Base-by-base conservation (phyloP, 2,113 vertebrate genomes). In the Notarius quadriscutis region DNA sequence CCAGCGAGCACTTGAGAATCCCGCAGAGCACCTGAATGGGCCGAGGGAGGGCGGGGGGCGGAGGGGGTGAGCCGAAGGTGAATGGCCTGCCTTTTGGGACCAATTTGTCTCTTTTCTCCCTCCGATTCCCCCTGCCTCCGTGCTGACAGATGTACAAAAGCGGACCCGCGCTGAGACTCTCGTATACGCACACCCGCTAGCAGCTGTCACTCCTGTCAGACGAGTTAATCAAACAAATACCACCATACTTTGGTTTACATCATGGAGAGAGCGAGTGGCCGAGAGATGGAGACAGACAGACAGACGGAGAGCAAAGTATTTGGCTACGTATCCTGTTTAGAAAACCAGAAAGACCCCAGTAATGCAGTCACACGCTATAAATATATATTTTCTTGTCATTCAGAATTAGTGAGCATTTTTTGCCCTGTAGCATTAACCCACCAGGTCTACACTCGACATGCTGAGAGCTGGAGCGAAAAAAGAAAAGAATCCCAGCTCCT, bases 151-250 rank as follows among this genome's bases (percentile, higher is more conserved):
- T 98, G 97, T 98, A 99, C 97, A 99, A 99, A 99, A 97, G 97
- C 97, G 98, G 97, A 98, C 97, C 97, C 96, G 97, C 96, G 95
- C 98, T 97, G 97, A 95, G 97, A 96, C 97, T 97, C 97, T 98
- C 97, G 97, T 97, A 97, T 97, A 97, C 97, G 96, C 95, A 96
- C 96, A 95, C 96, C 96, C 96, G 94, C 95, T 96, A 95, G 97
- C 98, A 99, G 98, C 98, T 99, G 98, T 98, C 98, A 99, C 97
- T 98, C 99, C 99, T 98, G 97, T 99, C 96, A 94, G 97, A 96
- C 97, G 97, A 99, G 97, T 99, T 99, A 99, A 99, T 99, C 98
- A 99, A 97, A 97, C 98, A 99, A 99, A 99, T 99, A 98, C 98
- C 98, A 99, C 96, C 97, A 96, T 97, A 98, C 96, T 97, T 96